Base-by-base conservation (phyloP, 2,113 vertebrate genomes). In the Neogale vison region DNA sequence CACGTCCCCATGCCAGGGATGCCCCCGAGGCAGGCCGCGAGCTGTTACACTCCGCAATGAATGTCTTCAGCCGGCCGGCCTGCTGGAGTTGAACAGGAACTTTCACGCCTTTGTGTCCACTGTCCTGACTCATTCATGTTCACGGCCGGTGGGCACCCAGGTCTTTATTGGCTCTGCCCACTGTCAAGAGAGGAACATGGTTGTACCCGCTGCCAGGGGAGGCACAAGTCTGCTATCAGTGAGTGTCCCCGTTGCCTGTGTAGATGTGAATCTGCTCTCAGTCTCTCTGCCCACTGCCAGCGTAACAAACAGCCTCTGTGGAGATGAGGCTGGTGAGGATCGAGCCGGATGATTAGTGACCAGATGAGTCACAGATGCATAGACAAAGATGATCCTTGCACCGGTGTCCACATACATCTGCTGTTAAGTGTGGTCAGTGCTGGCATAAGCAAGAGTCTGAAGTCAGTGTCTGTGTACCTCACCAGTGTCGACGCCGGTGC, bases 401-500 rank as follows among this genome's bases (percentile, higher is more conserved):
- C 21, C 8, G 50, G 45, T 7, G 1, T 77, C 23, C n/a, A 9
- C 52, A 10, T 17, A 20, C 47, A 52, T 24, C 36, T 52, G 39
- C 61, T 15, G 26, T 29, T 29, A 17, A 55, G 29, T 4, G 20
- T 14, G 63, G 15, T 45, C 57, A 61, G 26, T 7, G 57, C 36
- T 0, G 0, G 17, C 5, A 2, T 52, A 21, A 42, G 71, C 29
- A 6, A 20, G 39, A 31, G 42, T 34, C 79, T 71, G n/a, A 55
- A n/a, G 7, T 67, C 52, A 74, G 1, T 0, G 0, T 6, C 9
- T 10, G 50, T 21, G 61, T 11, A 15, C 3, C 0, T 6, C 11
- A 13, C 39, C 20, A 7, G 6, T 36, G 34, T 42, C 55, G 59
- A 83, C 1, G 9, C 20, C 9, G 63, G 29, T 0, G 18, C 1